Percentiles rank a stretch among this genome's conserved stretches.
These are phyloP conservation scores for Drosophila fulvimacula DNA, from an alignment of 2,888 invertebrate species.

Conservation along the genomic window DNA sequence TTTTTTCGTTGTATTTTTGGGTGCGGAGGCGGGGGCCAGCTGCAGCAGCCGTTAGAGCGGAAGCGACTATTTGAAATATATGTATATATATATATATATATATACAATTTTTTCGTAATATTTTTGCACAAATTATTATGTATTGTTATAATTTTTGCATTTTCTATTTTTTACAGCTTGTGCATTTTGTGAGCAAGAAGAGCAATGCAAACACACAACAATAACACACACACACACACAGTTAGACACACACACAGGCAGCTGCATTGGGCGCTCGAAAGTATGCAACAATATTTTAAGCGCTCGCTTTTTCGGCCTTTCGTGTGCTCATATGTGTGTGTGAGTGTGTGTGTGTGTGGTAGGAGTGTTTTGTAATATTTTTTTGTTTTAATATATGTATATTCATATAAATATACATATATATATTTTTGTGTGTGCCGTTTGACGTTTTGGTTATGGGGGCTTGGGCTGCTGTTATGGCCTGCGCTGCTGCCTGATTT, in stretches of 20 bases:
- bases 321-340: constrained; percentile 8
- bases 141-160: constrained; percentile 71
- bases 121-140: constrained; percentile 78
- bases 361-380: constrained; percentile 57
- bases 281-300: constrained; percentile 65
- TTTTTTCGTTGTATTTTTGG: background rate
- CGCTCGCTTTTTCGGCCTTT: constrained; percentile 46
- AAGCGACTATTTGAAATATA: constrained; percentile 79
- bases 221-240: constrained; percentile 4
- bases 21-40: background rate
- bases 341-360: constrained; percentile 9
- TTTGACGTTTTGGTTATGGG: constrained; percentile 59
- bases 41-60: constrained; percentile 55
- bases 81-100: background rate
- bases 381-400: constrained; percentile 32
- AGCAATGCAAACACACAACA: constrained; percentile 36
- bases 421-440: constrained; percentile 46
- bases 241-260: constrained; percentile 20
- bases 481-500: constrained; percentile 58
- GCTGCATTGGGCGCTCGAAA: constrained; percentile 46
- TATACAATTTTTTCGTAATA: constrained; percentile 72
- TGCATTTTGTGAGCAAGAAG: constrained; percentile 31
- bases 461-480: constrained; percentile 42
- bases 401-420: constrained; percentile 18
- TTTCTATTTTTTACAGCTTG: constrained; percentile 13